Base-by-base conservation (phyloP, 2,888 invertebrate genomes). In the Aphodius sticticus region DNA sequence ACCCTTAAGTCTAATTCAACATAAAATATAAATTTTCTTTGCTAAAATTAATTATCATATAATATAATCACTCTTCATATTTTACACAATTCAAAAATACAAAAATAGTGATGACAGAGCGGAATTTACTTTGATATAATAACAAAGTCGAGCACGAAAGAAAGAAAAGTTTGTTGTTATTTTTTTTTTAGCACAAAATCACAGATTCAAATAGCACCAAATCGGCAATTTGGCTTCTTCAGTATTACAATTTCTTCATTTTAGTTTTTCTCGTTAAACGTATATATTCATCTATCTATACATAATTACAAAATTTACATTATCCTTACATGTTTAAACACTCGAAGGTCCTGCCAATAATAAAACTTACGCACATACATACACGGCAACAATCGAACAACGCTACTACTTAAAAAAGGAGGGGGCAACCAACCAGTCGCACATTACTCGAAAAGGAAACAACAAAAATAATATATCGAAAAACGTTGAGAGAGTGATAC, bases 161-260 rank as follows among this genome's bases (percentile, higher is more conserved):
- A 82, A 53, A 12, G 53, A 53, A 53, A 53, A 9, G 53, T 53
- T 53, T 53, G 53, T 53, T 53, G 12, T 53, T 53, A 7, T 53
- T 12, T 53, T 53, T 53, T 53, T 53, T 53, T 53, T 53, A 53
- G 84, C 83, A 84, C 83, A 83, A 83, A 89, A 89, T 89, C 89
- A 89, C 89, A 89, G 89, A 87, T 88, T 87, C 84, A 85, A 87
- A 87, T 89, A 89, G 89, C 88, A 89, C 89, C 89, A 89, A 89
- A 89, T 87, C 84, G 86, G 86, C 87, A 87, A 87, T 88, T 88
- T 88, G 88, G 88, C 86, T 87, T 26, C 26, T 26, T 86, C 84
- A 80, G 81, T 82, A 83, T 82, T 77, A 81, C 74, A 26, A 36
- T 35, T 74, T 74, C 36, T 74, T 74, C 37, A n/a, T 14, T 72